phyloP scores from a whole-genome alignment of 2,797 vertebrate species.

The Phalloptychus januarius region DNA sequence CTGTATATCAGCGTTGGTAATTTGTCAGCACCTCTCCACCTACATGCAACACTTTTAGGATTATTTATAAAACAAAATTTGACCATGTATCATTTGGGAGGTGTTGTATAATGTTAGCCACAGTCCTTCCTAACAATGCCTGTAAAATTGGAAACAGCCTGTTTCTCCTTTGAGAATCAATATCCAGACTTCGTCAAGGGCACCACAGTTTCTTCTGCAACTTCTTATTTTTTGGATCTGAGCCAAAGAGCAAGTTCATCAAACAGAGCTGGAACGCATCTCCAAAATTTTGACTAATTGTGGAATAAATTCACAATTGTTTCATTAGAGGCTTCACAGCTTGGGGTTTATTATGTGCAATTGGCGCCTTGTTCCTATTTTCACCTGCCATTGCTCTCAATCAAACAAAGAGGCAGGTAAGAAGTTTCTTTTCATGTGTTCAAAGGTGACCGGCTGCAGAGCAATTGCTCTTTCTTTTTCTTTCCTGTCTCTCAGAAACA shows the following conservation, averaged over 20 bases:
- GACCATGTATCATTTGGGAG: not conserved
- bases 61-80: not conserved
- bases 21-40: too few relatives aligned
- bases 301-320: conserved; percentile 68
- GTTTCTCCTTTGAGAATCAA: conserved; percentile 60
- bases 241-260: conserved; percentile 42
- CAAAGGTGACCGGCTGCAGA: conserved; percentile 81
- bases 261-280: conserved; percentile 42
- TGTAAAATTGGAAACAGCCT: conserved; percentile 19
- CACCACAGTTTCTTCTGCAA: conserved; percentile 28
- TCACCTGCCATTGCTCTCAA: conserved; percentile 74
- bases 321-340: conserved; percentile 64
- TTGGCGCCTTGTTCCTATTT: conserved; percentile 67
- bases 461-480: conserved; percentile 72
- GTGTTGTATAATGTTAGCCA: not conserved
- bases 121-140: conserved; percentile 14
- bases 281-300: conserved; percentile 70
- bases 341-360: conserved; percentile 65
- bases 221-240: conserved; percentile 30
- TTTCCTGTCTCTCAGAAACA: conserved; percentile 81
- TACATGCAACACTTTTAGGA: not conserved
- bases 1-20: too few relatives aligned
- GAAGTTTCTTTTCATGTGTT: conserved; percentile 82
- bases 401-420: conserved; percentile 78
- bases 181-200: conserved; percentile 47